phyloP scores from a whole-genome alignment of 2,888 invertebrate species.

The Neoitamus cyanurus region DNA sequence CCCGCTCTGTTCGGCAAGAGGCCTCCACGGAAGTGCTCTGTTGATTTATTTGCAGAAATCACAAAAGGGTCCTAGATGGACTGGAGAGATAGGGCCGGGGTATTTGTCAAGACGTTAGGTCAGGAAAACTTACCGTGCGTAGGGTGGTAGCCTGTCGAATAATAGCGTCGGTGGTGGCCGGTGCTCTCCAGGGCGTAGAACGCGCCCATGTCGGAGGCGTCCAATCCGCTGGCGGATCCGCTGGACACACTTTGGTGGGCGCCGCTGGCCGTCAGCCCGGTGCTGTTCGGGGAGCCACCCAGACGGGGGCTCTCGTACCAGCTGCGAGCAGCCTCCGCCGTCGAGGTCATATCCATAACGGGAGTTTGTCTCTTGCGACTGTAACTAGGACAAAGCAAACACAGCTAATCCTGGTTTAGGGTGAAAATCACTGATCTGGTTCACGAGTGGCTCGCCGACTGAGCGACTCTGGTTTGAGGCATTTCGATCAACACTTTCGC shows the following conservation, averaged over 20 bases:
- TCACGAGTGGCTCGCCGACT: conserved; percentile 5
- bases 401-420: not conserved
- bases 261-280: conserved; percentile 62
- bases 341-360: conserved; percentile 67
- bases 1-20: not conserved
- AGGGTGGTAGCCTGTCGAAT: conserved; percentile 65
- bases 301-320: conserved; percentile 67
- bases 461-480: conserved; percentile 1
- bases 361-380: conserved; percentile 12
- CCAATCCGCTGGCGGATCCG: conserved; percentile 59
- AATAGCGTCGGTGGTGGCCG: conserved; percentile 66
- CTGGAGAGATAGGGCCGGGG: not conserved
- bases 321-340: conserved; percentile 67
- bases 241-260: conserved; percentile 63
- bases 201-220: conserved; percentile 66
- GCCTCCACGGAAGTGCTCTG: not conserved
- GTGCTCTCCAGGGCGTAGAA: conserved; percentile 66
- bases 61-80: not conserved
- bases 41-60: conserved; percentile 38
- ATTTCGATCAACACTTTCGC: conserved; percentile 30
- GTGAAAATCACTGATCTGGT: not conserved
- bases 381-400: not conserved
- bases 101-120: not conserved
- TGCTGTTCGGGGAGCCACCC: conserved; percentile 65
- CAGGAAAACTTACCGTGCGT: conserved; percentile 59